Conservation (phyloP, 2,113 vertebrate species). For the Felis catus region DNA sequence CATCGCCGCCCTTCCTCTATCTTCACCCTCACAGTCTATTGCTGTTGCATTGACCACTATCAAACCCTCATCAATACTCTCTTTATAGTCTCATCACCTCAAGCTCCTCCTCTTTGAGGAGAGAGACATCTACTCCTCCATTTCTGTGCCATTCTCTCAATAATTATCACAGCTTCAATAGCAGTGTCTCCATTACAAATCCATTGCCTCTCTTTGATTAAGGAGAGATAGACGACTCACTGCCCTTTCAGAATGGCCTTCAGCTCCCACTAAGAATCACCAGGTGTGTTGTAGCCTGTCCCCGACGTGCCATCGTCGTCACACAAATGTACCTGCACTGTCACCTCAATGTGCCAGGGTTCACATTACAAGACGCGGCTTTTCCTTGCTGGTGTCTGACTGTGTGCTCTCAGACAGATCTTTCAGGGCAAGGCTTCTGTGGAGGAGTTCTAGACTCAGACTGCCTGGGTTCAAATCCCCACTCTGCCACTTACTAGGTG, state of each 20-base stretch:
- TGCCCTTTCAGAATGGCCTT: background rate
- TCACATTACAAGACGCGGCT: background rate
- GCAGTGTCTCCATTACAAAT: background rate
- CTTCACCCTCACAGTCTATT: background rate
- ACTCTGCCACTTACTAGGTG: background rate
- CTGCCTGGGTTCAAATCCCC: background rate
- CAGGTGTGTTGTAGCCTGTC: background rate
- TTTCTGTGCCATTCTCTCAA: background rate
- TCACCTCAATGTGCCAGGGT: too few relatives aligned
- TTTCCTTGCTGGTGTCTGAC: background rate
- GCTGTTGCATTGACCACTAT: conserved; percentile 10
- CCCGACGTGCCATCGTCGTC: background rate
- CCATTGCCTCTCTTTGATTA: background rate
- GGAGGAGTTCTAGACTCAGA: background rate
- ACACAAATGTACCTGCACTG: background rate
- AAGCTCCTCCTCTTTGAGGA: background rate
- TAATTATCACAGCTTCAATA: background rate
- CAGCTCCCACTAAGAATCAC: background rate
- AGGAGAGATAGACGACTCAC: background rate
- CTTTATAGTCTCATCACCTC: background rate
- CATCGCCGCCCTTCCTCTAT: background rate
- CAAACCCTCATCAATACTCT: background rate
- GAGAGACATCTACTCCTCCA: background rate
- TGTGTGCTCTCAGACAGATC: background rate
- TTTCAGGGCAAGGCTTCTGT: background rate